Evolutionary conservation across 2,113 vertebrate species (phyloP).

Genomic region (Gracilinanus agilis): DNA sequence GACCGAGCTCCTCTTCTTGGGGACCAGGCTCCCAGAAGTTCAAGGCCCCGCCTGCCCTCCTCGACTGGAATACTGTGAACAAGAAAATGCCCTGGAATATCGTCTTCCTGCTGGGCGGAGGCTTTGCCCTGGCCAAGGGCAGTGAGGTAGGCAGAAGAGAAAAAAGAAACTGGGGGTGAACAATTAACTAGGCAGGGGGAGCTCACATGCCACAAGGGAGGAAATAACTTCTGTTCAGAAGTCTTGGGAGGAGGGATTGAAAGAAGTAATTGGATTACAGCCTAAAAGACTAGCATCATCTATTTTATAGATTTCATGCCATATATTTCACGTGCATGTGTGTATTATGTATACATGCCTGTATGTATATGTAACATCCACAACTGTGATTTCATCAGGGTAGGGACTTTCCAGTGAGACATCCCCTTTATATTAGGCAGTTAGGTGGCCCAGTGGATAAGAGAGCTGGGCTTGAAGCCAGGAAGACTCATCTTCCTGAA

Average conservation of each 20-base stretch:
- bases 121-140: conserved; percentile 93
- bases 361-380: not conserved
- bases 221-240: not conserved
- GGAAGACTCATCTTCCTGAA: not conserved
- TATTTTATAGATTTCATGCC: not conserved
- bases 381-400: not conserved
- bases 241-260: not conserved
- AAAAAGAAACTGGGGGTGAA: not conserved
- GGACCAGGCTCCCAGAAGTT: conserved; percentile 79
- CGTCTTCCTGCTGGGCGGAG: conserved; percentile 93
- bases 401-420: not conserved
- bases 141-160: conserved; percentile 88
- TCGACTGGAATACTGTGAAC: conserved; percentile 90
- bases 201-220: not conserved
- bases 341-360: not conserved
- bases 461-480: too few species aligned
- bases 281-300: not conserved
- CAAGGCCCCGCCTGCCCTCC: conserved; percentile 84
- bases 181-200: not conserved
- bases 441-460: not conserved
- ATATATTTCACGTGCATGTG: not conserved
- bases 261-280: not conserved
- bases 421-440: not conserved
- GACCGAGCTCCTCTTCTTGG: conserved; percentile 57
- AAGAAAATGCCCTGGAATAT: conserved; percentile 96